Percentiles rank a stretch among this genome's conserved stretches.
Evolutionary conservation across 1,140 invertebrate species (phyloP).

Genomic region (Bombus polaris): DNA sequence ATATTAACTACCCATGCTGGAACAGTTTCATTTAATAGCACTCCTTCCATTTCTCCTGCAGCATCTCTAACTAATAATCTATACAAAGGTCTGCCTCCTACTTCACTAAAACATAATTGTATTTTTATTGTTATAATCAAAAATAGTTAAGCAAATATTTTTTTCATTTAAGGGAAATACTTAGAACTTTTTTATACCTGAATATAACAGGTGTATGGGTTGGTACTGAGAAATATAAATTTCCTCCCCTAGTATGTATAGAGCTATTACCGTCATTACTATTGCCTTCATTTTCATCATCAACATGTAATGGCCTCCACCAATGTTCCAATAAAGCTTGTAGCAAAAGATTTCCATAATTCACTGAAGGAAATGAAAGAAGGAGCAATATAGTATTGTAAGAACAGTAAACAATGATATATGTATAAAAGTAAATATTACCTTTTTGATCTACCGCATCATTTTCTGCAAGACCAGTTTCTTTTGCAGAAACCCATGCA

Average conservation of each 20-base stretch:
- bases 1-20: conserved; percentile 98
- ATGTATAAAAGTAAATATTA: conserved; percentile 69
- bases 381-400: background rate
- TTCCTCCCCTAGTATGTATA: conserved; percentile 84
- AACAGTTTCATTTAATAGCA: conserved; percentile 96
- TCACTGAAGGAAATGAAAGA: conserved; percentile 86
- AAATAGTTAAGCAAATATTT: background rate
- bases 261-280: conserved; percentile 78
- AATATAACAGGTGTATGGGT: conserved; percentile 98
- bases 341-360: conserved; percentile 96
- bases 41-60: conserved; percentile 96
- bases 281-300: conserved; percentile 79
- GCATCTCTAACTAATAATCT: conserved; percentile 95
- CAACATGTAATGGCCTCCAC: conserved; percentile 88
- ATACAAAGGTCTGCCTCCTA: conserved; percentile 96
- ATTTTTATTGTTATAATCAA: conserved; percentile 41
- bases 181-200: conserved; percentile 84
- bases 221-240: conserved; percentile 96
- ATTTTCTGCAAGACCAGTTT: conserved; percentile 92
- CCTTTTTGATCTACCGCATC: conserved; percentile 94
- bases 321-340: conserved; percentile 98
- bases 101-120: conserved; percentile 88
- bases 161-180: background rate
- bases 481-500: conserved; percentile 98
- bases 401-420: conserved; percentile 17